Percentiles rank a stretch among this genome's conserved stretches.
Evolutionary conservation across 1,140 invertebrate species (phyloP).

Genomic region (Zaprionus ghesquierei): DNA sequence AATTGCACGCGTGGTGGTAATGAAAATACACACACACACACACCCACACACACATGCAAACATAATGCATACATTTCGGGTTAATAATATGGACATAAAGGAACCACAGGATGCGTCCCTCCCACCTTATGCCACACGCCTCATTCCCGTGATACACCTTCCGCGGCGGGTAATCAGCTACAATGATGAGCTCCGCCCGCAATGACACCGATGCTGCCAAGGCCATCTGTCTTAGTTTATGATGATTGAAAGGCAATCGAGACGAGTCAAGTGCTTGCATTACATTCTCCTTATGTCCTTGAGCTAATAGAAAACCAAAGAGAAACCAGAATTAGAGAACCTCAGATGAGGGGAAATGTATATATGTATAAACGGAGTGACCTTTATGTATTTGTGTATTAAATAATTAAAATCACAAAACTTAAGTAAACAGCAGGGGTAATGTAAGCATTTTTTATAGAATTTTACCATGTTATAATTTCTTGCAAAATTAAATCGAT

Average conservation of each 20-base stretch:
- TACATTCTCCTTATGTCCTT: constrained; percentile 34
- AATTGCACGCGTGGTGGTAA: constrained; percentile 75
- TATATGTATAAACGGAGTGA: background rate
- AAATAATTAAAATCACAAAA: too few species aligned
- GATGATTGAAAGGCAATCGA: constrained; percentile 67
- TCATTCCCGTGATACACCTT: background rate
- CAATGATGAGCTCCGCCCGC: constrained; percentile 33
- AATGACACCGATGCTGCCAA: constrained; percentile 11
- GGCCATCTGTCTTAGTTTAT: constrained; percentile 37
- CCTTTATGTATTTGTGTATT: too few species aligned
- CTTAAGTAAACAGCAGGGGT: too few species aligned
- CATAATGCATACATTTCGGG: constrained; percentile 71
- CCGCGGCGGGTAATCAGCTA: constrained; percentile 31
- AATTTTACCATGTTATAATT: too few species aligned
- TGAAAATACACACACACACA: constrained; percentile 64
- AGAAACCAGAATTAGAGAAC: background rate
- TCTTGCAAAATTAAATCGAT: too few species aligned
- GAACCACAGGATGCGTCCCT: constrained; percentile 12
- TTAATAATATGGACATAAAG: constrained; percentile 52
- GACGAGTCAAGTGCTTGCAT: constrained; percentile 48
- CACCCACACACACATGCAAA: constrained; percentile 28
- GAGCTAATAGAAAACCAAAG: background rate
- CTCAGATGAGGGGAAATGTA: background rate
- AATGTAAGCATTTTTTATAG: too few species aligned
- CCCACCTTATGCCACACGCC: background rate